phyloP scores from a whole-genome alignment of 1,140 invertebrate genomes.

The Ceratoteleas bidentatus region DNA sequence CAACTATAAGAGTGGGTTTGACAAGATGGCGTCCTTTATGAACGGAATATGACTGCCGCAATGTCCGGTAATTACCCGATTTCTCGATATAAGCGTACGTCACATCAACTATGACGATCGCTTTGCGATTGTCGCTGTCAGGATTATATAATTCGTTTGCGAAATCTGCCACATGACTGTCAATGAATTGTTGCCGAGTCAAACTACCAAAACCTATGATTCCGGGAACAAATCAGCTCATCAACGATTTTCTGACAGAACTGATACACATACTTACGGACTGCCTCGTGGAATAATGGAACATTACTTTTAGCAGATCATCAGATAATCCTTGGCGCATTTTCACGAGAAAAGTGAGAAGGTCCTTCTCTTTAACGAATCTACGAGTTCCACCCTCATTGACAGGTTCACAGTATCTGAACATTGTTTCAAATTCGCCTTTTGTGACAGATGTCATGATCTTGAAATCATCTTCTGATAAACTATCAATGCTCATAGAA shows the following conservation, averaged over 20 bases:
- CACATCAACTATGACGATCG: slow-evolving; percentile 19
- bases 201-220: slow-evolving; percentile 13
- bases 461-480: slow-evolving; percentile 6
- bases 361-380: slow-evolving; percentile 7
- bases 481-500: not conserved
- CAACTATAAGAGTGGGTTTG: slow-evolving; percentile 26
- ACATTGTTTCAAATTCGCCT: not conserved
- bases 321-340: slow-evolving; percentile 13
- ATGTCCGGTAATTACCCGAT: slow-evolving; percentile 18
- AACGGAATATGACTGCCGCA: slow-evolving; percentile 21
- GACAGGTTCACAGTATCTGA: not conserved
- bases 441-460: slow-evolving; percentile 7
- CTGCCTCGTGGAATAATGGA: not conserved
- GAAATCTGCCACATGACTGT: slow-evolving; percentile 16
- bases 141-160: slow-evolving; percentile 30
- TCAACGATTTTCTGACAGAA: slow-evolving; percentile 13
- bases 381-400: not conserved
- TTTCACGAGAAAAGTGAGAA: slow-evolving; percentile 21
- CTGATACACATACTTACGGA: slow-evolving; percentile 2
- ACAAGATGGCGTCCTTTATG: slow-evolving; percentile 44
- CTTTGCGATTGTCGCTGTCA: slow-evolving; percentile 10
- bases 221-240: not conserved
- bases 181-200: slow-evolving; percentile 23
- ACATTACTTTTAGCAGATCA: slow-evolving; percentile 1
- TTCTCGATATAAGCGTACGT: slow-evolving; percentile 37